A percentile compares a stretch with the other conserved stretches of the same genome.
Evolutionary conservation across 1,140 invertebrate genomes (phyloP).

Genomic region (Caenorhabditis inopinata): DNA sequence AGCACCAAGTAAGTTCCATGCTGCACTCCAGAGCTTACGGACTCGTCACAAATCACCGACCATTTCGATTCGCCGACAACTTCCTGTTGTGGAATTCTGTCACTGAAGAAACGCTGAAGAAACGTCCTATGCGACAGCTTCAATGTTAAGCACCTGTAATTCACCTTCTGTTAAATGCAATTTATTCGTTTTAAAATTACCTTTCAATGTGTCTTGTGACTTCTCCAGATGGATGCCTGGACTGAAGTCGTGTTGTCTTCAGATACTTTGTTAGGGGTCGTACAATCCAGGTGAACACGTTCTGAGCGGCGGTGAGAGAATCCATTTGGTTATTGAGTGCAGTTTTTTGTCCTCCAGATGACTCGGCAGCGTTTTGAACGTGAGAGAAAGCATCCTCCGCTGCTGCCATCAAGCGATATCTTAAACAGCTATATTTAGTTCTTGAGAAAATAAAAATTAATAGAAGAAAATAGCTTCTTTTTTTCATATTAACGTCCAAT

Average conservation of each 20-base stretch:
- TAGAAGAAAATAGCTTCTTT: no score
- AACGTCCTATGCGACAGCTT: conserved; percentile 90
- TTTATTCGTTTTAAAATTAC: background rate
- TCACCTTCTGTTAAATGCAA: no score
- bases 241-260: conserved; percentile 88
- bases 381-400: conserved; percentile 96
- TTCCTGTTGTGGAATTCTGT: conserved; percentile 51
- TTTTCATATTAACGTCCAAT: no score
- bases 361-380: conserved; percentile 73
- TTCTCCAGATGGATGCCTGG: conserved; percentile 86
- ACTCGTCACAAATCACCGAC: conserved; percentile 86
- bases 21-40: conserved; percentile 78
- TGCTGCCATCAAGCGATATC: conserved; percentile 81
- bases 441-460: no score
- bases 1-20: conserved; percentile 83
- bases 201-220: conserved; percentile 82
- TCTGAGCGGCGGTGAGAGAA: conserved; percentile 89
- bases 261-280: conserved; percentile 92
- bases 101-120: conserved; percentile 73
- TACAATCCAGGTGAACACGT: conserved; percentile 92
- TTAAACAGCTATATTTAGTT: background rate
- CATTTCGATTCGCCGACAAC: conserved; percentile 78
- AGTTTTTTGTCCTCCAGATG: conserved; percentile 68
- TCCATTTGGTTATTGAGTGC: conserved; percentile 73
- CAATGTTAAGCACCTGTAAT: conserved; percentile 77